Percentiles rank a stretch among this genome's conserved stretches.
phyloP scores from a whole-genome alignment of 2,113 vertebrate genomes.

The Passer montanus region DNA sequence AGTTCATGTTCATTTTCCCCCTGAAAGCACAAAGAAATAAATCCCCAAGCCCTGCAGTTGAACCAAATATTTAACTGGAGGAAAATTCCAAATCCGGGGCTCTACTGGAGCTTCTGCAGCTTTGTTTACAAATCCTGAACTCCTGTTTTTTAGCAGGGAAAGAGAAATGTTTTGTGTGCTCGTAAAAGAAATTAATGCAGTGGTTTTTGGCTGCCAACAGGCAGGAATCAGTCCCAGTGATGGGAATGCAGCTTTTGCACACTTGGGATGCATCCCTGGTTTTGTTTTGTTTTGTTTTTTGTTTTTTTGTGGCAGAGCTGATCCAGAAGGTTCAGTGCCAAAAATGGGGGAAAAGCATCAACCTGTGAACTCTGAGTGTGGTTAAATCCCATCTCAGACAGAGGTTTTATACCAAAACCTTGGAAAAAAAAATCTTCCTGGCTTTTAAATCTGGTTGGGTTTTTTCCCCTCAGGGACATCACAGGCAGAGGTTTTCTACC shows the following conservation, averaged over 20 bases:
- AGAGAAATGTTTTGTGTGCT: not conserved
- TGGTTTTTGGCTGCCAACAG: not conserved
- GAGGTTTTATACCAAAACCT: not conserved
- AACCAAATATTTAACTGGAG: not conserved
- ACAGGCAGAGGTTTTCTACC: too few relatives aligned
- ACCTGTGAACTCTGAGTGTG: not conserved
- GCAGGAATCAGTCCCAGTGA: not conserved
- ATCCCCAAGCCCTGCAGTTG: not conserved
- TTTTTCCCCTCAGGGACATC: too few relatives aligned
- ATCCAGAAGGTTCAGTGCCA: not conserved
- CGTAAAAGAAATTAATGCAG: not conserved
- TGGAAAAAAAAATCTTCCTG: not conserved
- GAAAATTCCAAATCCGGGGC: not conserved
- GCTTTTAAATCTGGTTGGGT: not conserved
- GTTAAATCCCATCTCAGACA: not conserved
- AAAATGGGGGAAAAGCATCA: not conserved
- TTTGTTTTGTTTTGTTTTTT: not conserved
- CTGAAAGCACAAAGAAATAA: constrained; percentile 35
- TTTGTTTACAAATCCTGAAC: not conserved
- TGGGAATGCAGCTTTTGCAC: not conserved
- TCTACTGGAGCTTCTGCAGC: not conserved
- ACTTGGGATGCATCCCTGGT: not conserved
- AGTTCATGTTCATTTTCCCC: not conserved
- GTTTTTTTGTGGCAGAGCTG: not conserved
- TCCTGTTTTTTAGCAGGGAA: not conserved